Conservation (phyloP, 1,140 invertebrate genomes). For the Macrotrachela quadricornifera region DNA sequence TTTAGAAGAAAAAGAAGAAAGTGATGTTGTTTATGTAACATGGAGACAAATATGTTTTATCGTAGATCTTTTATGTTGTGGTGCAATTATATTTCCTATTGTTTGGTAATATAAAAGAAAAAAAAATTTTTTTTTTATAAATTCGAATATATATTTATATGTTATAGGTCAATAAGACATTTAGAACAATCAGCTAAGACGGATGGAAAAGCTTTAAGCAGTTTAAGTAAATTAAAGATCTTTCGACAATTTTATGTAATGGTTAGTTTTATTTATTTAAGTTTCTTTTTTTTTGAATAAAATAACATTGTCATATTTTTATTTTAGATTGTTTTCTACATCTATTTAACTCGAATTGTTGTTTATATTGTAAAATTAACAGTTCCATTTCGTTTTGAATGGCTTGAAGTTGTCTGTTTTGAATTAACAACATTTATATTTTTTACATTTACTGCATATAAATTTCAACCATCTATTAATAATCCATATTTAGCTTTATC, state of each 20-base stretch:
- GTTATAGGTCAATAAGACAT: constrained; percentile 64
- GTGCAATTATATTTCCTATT: constrained; percentile 87
- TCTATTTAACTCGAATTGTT: constrained; percentile 87
- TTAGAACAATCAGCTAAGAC: constrained; percentile 77
- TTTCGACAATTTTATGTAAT: constrained; percentile 94
- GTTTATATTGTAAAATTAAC: constrained; percentile 69
- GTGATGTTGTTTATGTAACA: constrained; percentile 59
- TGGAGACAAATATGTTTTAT: constrained; percentile 82
- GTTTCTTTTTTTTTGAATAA: neutral
- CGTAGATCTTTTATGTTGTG: constrained; percentile 82
- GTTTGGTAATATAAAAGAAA: constrained; percentile 40
- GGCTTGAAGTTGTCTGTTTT: constrained; percentile 76
- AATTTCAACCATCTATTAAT: constrained; percentile 72
- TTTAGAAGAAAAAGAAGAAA: constrained; percentile 87
- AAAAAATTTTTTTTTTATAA: neutral
- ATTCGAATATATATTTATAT: constrained; percentile 5
- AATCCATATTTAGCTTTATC: constrained; percentile 81
- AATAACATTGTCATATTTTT: constrained; percentile 5
- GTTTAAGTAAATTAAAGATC: constrained; percentile 72
- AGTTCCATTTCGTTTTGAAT: constrained; percentile 85
- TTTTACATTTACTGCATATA: constrained; percentile 87
- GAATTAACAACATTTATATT: constrained; percentile 84
- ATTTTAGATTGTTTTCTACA: constrained; percentile 56
- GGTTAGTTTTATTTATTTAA: constrained; percentile 34
- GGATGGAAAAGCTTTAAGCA: constrained; percentile 86